These are phyloP conservation scores for Falco cherrug DNA, from an alignment of 2,797 vertebrate species.

Conservation along the genomic window DNA sequence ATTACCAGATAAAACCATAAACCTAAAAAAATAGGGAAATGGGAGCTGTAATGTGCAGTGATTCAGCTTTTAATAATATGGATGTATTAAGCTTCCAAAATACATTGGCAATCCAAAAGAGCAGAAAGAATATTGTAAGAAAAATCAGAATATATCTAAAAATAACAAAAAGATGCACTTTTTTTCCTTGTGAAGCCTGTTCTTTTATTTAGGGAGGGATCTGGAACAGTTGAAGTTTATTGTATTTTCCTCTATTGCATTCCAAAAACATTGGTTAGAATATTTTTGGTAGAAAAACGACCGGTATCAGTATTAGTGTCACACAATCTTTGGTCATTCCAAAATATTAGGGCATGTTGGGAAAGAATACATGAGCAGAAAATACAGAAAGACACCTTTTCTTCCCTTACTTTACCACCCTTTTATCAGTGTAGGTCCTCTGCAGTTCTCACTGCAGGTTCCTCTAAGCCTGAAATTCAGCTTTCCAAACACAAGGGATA, in stretches of 20 bases:
- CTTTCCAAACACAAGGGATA: background rate
- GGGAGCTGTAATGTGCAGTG: background rate
- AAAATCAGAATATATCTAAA: background rate
- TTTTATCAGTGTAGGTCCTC: background rate
- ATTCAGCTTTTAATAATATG: background rate
- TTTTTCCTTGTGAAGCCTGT: rapidly evolving
- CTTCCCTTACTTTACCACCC: background rate
- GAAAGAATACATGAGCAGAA: background rate
- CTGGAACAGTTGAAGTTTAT: background rate
- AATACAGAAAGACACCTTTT: background rate
- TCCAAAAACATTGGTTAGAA: background rate
- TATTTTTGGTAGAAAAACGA: background rate
- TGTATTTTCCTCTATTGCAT: background rate
- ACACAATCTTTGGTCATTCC: background rate
- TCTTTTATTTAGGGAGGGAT: background rate
- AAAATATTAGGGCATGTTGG: background rate
- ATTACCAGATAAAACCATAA: background rate
- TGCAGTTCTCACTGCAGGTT: background rate
- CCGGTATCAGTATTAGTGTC: background rate
- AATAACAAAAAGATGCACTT: rapidly evolving
- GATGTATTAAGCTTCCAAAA: background rate
- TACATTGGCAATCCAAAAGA: background rate
- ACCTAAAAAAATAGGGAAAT: background rate
- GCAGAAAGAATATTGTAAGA: background rate
- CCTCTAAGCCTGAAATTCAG: background rate